Conservation (phyloP, 2,797 vertebrate species). For the Cyclopterus lumpus region DNA sequence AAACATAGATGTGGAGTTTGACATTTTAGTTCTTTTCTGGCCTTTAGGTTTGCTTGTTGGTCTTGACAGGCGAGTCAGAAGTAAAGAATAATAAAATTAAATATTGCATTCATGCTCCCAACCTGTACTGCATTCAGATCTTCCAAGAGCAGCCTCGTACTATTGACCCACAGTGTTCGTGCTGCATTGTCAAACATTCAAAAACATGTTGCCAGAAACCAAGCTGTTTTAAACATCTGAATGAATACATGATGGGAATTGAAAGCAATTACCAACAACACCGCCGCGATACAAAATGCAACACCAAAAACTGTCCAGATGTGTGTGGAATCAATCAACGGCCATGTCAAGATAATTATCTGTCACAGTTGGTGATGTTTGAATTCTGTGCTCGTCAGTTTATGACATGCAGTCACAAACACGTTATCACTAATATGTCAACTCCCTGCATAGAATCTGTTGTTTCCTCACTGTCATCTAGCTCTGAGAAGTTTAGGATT, state of each 20-base stretch:
- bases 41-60: neutral
- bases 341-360: neutral
- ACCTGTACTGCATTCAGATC: slow-evolving; percentile 2
- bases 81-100: neutral
- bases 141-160: neutral
- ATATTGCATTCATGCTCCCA: neutral
- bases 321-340: neutral
- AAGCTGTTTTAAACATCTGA: neutral
- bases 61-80: slow-evolving; percentile 3
- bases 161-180: slow-evolving; percentile 1
- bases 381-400: neutral
- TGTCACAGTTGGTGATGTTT: neutral
- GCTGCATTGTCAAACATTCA: neutral
- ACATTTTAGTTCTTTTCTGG: neutral
- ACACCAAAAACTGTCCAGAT: neutral
- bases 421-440: neutral
- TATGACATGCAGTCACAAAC: neutral
- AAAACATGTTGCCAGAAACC: neutral
- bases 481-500: neutral
- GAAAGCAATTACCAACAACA: neutral
- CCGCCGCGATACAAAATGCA: neutral
- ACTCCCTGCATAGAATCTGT: neutral
- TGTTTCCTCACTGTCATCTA: neutral
- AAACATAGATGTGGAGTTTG: neutral
- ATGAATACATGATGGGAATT: neutral